phyloP scores from a whole-genome alignment of 1,140 invertebrate species.

The Pseudobourletiella spinata region DNA sequence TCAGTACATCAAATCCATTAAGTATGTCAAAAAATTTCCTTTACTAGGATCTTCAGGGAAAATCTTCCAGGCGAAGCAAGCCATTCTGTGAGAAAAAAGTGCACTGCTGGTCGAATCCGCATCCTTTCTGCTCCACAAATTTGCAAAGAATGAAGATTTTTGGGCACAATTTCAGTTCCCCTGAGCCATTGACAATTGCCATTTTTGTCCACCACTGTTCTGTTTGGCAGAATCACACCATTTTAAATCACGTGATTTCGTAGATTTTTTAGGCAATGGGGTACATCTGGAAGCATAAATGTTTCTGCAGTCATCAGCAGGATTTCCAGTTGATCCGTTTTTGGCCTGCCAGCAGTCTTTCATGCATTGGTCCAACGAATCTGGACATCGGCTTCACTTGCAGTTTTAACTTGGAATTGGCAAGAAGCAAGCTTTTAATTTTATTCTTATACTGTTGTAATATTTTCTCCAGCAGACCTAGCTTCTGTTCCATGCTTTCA shows the following conservation, averaged over 20 bases:
- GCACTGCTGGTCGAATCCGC: conserved; percentile 8
- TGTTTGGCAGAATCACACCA: background rate
- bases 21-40: conserved; percentile 25
- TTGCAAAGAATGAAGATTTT: conserved; percentile 14
- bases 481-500: too few relatives aligned
- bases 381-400: too few relatives aligned
- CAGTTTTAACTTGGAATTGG: too few relatives aligned
- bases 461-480: too few relatives aligned
- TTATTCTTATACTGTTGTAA: too few relatives aligned
- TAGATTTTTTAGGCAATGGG: conserved; percentile 32
- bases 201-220: background rate
- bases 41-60: background rate
- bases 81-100: conserved; percentile 4
- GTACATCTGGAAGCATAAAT: conserved; percentile 34
- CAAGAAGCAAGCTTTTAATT: too few relatives aligned
- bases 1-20: conserved; percentile 26
- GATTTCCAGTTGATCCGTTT: conserved; percentile 16
- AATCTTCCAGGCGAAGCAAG: background rate
- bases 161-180: conserved; percentile 17
- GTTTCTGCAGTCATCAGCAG: background rate
- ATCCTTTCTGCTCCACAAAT: conserved; percentile 12
- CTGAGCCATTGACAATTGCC: background rate
- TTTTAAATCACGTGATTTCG: conserved; percentile 32
- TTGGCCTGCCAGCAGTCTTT: background rate
- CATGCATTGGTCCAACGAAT: background rate